Conservation (phyloP, 2,797 vertebrate genomes). For the Lithobates sylvaticus region DNA sequence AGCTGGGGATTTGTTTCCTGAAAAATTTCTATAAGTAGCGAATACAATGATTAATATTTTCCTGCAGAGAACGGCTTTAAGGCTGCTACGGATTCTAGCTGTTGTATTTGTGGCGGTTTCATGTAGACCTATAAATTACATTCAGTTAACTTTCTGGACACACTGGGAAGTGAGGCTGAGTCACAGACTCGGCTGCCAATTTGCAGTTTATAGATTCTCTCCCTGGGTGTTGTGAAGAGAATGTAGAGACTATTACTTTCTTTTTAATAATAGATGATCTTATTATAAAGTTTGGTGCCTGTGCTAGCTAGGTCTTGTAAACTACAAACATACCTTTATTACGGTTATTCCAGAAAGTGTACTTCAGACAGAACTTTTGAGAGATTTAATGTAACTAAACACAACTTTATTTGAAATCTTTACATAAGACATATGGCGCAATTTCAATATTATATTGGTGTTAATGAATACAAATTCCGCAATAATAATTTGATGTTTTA, state of each 20-base stretch:
- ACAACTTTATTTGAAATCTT: background rate
- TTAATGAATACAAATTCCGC: background rate
- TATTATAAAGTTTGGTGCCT: conserved; percentile 18
- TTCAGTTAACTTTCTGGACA: conserved; percentile 37
- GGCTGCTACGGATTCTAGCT: background rate
- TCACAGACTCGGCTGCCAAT: conserved; percentile 23
- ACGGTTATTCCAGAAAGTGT: background rate
- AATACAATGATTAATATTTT: no score
- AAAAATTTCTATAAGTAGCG: no score
- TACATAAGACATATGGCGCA: background rate
- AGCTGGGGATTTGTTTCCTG: no score
- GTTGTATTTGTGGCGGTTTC: background rate
- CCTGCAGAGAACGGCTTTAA: background rate
- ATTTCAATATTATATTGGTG: background rate
- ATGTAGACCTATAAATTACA: conserved; percentile 12
- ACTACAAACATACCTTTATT: conserved; percentile 9
- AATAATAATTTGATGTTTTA: no score
- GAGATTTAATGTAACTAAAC: background rate
- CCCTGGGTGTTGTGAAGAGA: conserved; percentile 24
- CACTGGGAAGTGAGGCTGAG: background rate
- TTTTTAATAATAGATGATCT: conserved; percentile 41
- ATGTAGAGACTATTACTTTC: conserved; percentile 27
- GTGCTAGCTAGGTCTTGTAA: conserved; percentile 14
- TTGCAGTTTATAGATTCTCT: conserved; percentile 36
- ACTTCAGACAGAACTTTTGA: background rate